These are phyloP conservation scores for Drosophila prolongata DNA, from an alignment of 2,888 invertebrate genomes.

Conservation along the genomic window DNA sequence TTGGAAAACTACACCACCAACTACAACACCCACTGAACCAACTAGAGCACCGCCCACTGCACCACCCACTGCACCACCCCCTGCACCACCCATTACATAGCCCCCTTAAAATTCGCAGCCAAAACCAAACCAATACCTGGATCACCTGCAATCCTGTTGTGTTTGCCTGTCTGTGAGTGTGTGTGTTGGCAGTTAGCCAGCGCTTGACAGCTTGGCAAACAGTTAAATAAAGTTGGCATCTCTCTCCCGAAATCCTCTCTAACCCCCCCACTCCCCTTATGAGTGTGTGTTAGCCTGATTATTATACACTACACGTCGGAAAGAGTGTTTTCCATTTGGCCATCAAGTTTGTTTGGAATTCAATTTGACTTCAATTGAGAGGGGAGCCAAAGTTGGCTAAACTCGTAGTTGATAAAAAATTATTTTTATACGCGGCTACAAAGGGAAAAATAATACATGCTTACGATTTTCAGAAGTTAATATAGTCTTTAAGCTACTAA, in stretches of 20 bases:
- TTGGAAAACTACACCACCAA: slow-evolving; percentile 56
- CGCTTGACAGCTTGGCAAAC: slow-evolving; percentile 78
- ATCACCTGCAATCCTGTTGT: slow-evolving; percentile 39
- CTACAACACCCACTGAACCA: not conserved
- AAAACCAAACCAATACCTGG: slow-evolving; percentile 45
- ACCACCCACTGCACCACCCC: not conserved
- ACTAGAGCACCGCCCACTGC: slow-evolving; percentile 3
- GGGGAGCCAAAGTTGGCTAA: slow-evolving; percentile 7
- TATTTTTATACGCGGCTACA: not conserved
- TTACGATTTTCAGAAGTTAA: not conserved
- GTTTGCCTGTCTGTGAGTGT: slow-evolving; percentile 8
- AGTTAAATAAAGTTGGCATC: slow-evolving; percentile 79
- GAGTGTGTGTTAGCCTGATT: slow-evolving; percentile 36
- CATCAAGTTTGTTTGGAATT: slow-evolving; percentile 19
- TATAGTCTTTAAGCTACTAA: not conserved
- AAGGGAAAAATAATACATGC: not conserved
- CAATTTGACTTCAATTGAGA: slow-evolving; percentile 20
- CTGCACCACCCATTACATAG: not conserved
- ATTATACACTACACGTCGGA: slow-evolving; percentile 34
- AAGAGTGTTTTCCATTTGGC: slow-evolving; percentile 11
- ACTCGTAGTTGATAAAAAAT: slow-evolving; percentile 7
- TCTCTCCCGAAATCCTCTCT: slow-evolving; percentile 7
- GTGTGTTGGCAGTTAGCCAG: slow-evolving; percentile 63
- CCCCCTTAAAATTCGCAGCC: slow-evolving; percentile 8
- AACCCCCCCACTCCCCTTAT: not conserved